Conservation (phyloP, 2,113 vertebrate species). For the Pelecanoides urinatrix region DNA sequence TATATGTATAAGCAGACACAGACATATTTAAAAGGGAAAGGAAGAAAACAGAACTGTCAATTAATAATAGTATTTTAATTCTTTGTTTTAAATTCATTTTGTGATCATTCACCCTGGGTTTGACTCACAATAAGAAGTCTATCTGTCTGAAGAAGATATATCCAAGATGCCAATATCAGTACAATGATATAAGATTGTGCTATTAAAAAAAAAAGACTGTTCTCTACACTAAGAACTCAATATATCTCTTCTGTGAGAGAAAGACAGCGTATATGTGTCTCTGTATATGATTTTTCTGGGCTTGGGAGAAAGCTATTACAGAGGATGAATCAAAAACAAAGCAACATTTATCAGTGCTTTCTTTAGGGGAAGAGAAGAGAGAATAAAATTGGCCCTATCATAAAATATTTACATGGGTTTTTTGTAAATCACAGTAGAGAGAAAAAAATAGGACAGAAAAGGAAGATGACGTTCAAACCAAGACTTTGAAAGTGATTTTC, state of each 20-base stretch:
- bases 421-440: background rate
- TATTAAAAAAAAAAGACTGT: background rate
- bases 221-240: background rate
- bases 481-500: background rate
- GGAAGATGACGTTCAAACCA: background rate
- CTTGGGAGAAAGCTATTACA: slow-evolving; percentile 12
- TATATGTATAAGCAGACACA: background rate
- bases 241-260: background rate
- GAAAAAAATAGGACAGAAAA: slow-evolving; percentile 18
- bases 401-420: slow-evolving; percentile 24
- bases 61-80: background rate
- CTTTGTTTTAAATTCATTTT: background rate
- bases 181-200: background rate
- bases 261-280: background rate
- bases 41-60: background rate
- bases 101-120: background rate
- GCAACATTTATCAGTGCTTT: background rate
- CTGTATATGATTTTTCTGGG: background rate
- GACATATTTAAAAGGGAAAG: background rate
- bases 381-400: slow-evolving; percentile 1
- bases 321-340: slow-evolving; percentile 28
- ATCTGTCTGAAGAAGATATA: background rate
- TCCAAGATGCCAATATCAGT: background rate
- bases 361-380: background rate
- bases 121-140: background rate